Base-by-base conservation (phyloP, 2,888 invertebrate genomes). In the Lobophora halterata region DNA sequence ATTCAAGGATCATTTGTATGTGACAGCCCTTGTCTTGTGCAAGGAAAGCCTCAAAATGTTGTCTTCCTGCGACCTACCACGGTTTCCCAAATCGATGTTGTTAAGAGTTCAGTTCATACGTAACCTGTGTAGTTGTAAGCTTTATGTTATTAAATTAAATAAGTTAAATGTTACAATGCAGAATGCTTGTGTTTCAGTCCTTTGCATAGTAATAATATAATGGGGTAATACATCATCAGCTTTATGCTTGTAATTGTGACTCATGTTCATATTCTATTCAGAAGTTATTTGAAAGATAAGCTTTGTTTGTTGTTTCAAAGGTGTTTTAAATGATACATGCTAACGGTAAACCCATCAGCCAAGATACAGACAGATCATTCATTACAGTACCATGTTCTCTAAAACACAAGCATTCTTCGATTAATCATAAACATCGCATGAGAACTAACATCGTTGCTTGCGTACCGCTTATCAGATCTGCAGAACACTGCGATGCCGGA, bases 401-500 rank as follows among this genome's bases (percentile, higher is more conserved):
- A 28, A 58, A 55, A 63, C 57, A 61, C 63, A 65, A 69, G 63
- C 63, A 73, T 74, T 68, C 64, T 63, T 49, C 24, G 47, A 49
- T 53, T 44, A 59, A 61, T 62, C 58, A 54, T 58, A 54, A 50
- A 62, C 68, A 68, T 68, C 70, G 85, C 80, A 83, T 83, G 76
- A 65, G 51, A 65, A 85, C 86, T 86, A 86, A 87, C 85, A 51
- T 55, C 78, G 79, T 78, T 71, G 82, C 83, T 77, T 77, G 79
- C 79, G 78, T 79, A 77, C 72, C 78, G 79, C 79, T 74, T 82
- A 89, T 88, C 90, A 95, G 98, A 97, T 92, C 94, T 98, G 92
- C 95, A 97, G 91, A 97, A 96, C 91, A 97, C 97, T 71, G 97
- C 97, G 85, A 96, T 97, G 94, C 99, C 99, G 70, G 99, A 99